Evolutionary conservation across 2,888 invertebrate species (phyloP).

Genomic region (Eupsilia transversa): DNA sequence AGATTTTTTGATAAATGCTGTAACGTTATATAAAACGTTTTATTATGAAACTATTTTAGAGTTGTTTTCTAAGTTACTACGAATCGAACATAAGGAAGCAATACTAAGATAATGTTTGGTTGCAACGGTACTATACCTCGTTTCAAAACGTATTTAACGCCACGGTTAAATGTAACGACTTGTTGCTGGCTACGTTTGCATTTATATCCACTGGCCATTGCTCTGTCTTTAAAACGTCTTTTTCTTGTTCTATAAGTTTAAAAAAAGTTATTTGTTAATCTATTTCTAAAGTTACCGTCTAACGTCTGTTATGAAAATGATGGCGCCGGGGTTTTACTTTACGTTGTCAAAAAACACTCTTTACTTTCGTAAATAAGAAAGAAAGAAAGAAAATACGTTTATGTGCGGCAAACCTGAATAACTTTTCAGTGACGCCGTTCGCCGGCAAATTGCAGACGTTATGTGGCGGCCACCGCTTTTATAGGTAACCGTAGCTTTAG

Average conservation of each 20-base stretch:
- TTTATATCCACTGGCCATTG: constrained; percentile 1
- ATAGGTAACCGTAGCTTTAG: too few relatives aligned
- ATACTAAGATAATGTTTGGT: constrained; percentile 8
- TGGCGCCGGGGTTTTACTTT: too few relatives aligned
- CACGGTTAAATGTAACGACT: constrained; percentile 37
- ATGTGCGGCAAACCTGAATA: too few relatives aligned
- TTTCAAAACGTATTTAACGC: constrained; percentile 28
- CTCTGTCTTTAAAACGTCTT: background rate
- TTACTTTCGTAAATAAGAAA: too few relatives aligned
- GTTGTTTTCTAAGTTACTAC: constrained; percentile 1
- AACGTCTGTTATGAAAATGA: too few relatives aligned
- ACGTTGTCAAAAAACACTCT: too few relatives aligned
- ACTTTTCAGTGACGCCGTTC: too few relatives aligned
- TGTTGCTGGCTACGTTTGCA: constrained; percentile 7
- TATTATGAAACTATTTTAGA: constrained; percentile 12
- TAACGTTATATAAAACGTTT: constrained; percentile 25
- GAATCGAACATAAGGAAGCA: constrained; percentile 33
- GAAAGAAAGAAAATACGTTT: too few relatives aligned
- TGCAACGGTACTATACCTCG: constrained; percentile 25
- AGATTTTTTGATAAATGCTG: constrained; percentile 41
- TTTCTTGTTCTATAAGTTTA: background rate
- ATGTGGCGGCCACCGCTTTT: too few relatives aligned
- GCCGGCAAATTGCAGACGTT: too few relatives aligned
- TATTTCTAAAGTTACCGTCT: background rate
- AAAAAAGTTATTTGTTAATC: too few relatives aligned